Conservation (phyloP, 2,888 invertebrate genomes). For the Caenorhabditis imperialis region DNA sequence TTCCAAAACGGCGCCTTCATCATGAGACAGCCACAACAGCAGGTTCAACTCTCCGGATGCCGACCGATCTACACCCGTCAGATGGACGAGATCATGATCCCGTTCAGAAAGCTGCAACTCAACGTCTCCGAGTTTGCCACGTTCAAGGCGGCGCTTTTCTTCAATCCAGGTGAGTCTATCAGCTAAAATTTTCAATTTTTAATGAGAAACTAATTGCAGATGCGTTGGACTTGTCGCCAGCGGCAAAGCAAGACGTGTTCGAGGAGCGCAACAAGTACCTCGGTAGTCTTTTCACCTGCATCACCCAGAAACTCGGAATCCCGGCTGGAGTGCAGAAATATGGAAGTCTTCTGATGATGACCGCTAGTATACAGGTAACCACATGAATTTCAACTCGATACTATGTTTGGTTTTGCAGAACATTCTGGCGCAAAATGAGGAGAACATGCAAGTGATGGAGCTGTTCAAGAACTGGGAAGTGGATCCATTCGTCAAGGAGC, state of each 20-base stretch:
- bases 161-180: slow-evolving; percentile 72
- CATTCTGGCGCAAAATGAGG: slow-evolving; percentile 77
- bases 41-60: slow-evolving; percentile 76
- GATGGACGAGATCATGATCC: slow-evolving; percentile 78
- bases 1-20: slow-evolving; percentile 77
- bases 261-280: slow-evolving; percentile 76
- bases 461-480: slow-evolving; percentile 73
- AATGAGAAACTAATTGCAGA: no score
- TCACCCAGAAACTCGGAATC: slow-evolving; percentile 65
- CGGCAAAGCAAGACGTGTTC: slow-evolving; percentile 70
- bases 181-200: background rate
- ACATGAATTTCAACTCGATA: no score
- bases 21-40: slow-evolving; percentile 75
- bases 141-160: slow-evolving; percentile 76
- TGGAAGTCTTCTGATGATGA: slow-evolving; percentile 71
- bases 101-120: slow-evolving; percentile 70
- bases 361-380: slow-evolving; percentile 68
- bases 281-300: slow-evolving; percentile 72
- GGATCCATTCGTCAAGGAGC: slow-evolving; percentile 70
- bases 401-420: slow-evolving; percentile 65
- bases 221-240: slow-evolving; percentile 71
- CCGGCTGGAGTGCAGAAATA: slow-evolving; percentile 69
- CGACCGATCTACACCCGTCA: slow-evolving; percentile 76
- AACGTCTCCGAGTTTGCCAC: slow-evolving; percentile 74
- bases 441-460: slow-evolving; percentile 78